Percentiles rank a stretch among this genome's conserved stretches.
Conservation (phyloP, 2,797 vertebrate genomes). For the Microctenopoma stevenorrisi region DNA sequence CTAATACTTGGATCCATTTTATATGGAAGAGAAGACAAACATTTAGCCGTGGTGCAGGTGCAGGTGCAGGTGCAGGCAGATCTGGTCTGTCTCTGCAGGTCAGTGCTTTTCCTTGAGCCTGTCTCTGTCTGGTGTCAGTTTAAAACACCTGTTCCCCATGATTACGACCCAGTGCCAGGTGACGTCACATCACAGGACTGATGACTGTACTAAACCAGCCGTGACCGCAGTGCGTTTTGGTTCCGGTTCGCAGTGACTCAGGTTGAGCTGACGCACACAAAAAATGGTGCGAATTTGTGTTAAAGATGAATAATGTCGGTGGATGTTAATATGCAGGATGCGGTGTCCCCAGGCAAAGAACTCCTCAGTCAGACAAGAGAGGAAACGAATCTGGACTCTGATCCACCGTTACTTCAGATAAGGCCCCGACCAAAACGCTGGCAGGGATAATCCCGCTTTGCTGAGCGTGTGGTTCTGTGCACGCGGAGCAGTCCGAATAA, state of each 20-base stretch:
- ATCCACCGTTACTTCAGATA: conserved; percentile 62
- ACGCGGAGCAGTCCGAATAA: neutral
- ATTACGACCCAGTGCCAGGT: conserved; percentile 40
- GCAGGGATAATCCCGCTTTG: conserved; percentile 51
- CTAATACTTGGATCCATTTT: no score
- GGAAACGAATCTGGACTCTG: conserved; percentile 54
- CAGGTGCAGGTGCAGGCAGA: neutral
- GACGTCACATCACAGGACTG: conserved; percentile 19
- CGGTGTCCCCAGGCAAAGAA: conserved; percentile 36
- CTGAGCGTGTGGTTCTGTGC: neutral
- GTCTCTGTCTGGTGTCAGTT: conserved; percentile 23
- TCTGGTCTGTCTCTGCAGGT: conserved; percentile 3
- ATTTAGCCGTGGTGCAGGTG: no score
- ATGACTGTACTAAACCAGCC: no score
- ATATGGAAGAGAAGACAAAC: no score
- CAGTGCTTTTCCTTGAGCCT: conserved; percentile 2
- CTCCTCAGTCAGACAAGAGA: conserved; percentile 48
- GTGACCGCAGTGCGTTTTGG: neutral
- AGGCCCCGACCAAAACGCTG: conserved; percentile 41
- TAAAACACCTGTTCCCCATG: conserved; percentile 45
- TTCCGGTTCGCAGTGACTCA: no score
- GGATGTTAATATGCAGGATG: conserved; percentile 46
- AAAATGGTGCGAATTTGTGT: conserved; percentile 10
- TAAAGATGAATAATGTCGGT: conserved; percentile 18
- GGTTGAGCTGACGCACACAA: conserved; percentile 2